phyloP scores from a whole-genome alignment of 2,888 invertebrate genomes.

The Tyria jacobaeae region DNA sequence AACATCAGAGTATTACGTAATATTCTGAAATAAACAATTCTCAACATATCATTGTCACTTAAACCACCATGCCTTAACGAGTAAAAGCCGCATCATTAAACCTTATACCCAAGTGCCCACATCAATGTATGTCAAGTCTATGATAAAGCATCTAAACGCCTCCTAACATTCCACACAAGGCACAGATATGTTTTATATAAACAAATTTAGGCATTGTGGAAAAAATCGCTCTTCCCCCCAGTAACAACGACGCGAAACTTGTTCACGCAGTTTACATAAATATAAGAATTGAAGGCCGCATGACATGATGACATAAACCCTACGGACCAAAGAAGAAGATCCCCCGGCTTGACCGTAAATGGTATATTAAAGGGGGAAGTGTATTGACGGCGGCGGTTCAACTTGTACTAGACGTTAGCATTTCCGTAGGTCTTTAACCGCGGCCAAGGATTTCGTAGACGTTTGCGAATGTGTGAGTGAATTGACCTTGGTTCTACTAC shows the following conservation, averaged over 20 bases:
- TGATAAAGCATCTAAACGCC: slow-evolving; percentile 24
- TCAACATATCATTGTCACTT: background rate
- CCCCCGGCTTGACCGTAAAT: slow-evolving; percentile 45
- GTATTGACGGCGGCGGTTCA: slow-evolving; percentile 64
- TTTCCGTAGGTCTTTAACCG: slow-evolving; percentile 82
- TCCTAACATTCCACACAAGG: slow-evolving; percentile 29
- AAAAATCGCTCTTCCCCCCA: slow-evolving; percentile 47
- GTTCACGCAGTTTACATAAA: slow-evolving; percentile 73
- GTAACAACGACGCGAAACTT: slow-evolving; percentile 57
- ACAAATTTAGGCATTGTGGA: slow-evolving; percentile 40
- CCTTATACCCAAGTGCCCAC: slow-evolving; percentile 20
- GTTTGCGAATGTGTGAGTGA: slow-evolving; percentile 65
- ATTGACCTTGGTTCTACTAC: slow-evolving; percentile 79
- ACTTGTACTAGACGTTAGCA: slow-evolving; percentile 60
- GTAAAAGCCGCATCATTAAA: background rate
- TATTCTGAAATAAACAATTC: background rate
- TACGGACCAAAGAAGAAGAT: slow-evolving; percentile 52
- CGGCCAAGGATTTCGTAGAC: slow-evolving; percentile 77
- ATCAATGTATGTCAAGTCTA: slow-evolving; percentile 23
- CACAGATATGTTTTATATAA: slow-evolving; percentile 24
- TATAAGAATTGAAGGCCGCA: slow-evolving; percentile 71
- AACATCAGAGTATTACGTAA: background rate
- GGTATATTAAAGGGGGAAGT: slow-evolving; percentile 51
- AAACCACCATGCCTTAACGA: background rate
- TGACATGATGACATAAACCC: slow-evolving; percentile 77